phyloP scores from a whole-genome alignment of 2,888 invertebrate genomes.

The Cephus sareptanus region DNA sequence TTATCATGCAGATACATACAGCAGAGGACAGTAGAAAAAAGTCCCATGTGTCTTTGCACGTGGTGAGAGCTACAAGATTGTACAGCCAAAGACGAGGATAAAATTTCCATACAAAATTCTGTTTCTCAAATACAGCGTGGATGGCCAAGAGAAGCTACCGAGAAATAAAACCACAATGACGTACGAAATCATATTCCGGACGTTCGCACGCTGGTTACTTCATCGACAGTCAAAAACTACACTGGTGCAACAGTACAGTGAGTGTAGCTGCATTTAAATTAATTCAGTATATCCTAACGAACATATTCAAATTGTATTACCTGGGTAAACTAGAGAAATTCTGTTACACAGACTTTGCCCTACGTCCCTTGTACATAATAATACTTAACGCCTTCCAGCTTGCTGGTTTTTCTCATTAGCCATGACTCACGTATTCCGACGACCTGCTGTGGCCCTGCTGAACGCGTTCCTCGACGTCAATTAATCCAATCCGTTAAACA shows the following conservation, averaged over 20 bases:
- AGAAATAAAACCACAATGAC: not conserved
- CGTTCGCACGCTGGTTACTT: not conserved
- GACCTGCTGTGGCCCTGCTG: not conserved
- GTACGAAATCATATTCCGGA: not conserved
- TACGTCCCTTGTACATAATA: not conserved
- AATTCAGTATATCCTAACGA: not conserved
- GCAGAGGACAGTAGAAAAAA: constrained; percentile 19
- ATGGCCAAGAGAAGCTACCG: not conserved
- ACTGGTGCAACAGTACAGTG: not conserved
- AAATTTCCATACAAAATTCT: not conserved
- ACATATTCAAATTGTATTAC: not conserved
- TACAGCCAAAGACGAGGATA: not conserved
- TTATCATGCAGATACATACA: constrained; percentile 14
- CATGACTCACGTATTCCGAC: not conserved
- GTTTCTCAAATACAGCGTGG: not conserved
- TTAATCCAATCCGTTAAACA: not conserved
- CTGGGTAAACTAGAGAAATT: not conserved
- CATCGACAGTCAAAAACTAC: not conserved
- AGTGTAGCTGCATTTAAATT: not conserved
- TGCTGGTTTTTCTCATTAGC: not conserved
- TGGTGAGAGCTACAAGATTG: constrained; percentile 22
- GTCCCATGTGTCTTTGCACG: constrained; percentile 16
- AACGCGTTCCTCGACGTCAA: not conserved
- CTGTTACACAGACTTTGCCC: not conserved
- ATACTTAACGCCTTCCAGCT: not conserved